A percentile compares a stretch with the other conserved stretches of the same genome.
Evolutionary conservation across 2,888 invertebrate species (phyloP).

Genomic region (Chymomyza amoena): DNA sequence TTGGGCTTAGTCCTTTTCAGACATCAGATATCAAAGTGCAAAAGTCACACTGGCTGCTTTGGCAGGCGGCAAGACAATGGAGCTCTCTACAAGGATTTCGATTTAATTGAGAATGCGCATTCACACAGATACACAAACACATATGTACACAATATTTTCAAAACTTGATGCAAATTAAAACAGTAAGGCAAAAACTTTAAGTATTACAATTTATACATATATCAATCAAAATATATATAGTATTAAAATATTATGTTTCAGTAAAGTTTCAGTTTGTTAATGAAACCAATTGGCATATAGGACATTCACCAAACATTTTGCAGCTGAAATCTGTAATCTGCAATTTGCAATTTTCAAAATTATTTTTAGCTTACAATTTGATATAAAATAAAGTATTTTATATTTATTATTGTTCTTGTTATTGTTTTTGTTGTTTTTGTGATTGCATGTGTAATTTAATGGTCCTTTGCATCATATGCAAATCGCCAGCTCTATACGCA

Average conservation of each 20-base stretch:
- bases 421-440: conserved; percentile 14
- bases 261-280: conserved; percentile 10
- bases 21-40: not conserved
- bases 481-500: not conserved
- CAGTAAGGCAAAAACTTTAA: not conserved
- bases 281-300: conserved; percentile 75
- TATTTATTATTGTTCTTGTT: not conserved
- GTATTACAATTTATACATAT: not conserved
- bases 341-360: conserved; percentile 29
- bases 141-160: conserved; percentile 39
- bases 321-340: conserved; percentile 31
- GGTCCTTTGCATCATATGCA: not conserved
- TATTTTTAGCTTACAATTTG: conserved; percentile 18
- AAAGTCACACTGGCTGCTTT: not conserved
- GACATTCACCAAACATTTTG: conserved; percentile 75
- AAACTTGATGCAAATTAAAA: conserved; percentile 11
- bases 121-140: conserved; percentile 18
- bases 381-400: not conserved
- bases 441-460: not conserved
- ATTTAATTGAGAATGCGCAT: not conserved
- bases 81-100: not conserved
- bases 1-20: not conserved
- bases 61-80: too few species aligned
- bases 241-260: not conserved
- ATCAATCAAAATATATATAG: too few species aligned